phyloP scores from a whole-genome alignment of 2,797 vertebrate species.

The Monodelphis domestica region DNA sequence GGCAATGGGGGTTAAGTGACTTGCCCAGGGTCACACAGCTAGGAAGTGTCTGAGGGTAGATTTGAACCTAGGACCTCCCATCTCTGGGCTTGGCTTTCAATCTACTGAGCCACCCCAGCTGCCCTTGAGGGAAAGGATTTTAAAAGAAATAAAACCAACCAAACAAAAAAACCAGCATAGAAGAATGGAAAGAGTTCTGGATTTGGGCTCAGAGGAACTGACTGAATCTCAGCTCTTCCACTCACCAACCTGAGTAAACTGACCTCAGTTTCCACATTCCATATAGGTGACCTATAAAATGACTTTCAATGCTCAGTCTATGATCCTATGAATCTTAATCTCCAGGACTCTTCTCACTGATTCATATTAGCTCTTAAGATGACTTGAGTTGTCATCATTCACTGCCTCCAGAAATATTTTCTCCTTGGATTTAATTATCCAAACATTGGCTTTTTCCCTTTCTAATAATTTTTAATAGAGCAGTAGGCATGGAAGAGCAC shows the following conservation, averaged over 20 bases:
- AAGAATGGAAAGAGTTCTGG: neutral
- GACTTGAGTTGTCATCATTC: neutral
- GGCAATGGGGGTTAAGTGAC: no score
- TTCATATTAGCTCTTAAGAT: neutral
- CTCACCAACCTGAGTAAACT: neutral
- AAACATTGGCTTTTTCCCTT: neutral
- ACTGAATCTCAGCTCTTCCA: neutral
- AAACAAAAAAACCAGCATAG: neutral
- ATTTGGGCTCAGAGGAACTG: neutral
- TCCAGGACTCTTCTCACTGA: neutral
- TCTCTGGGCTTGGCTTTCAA: no score
- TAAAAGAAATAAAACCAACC: no score
- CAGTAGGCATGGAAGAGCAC: neutral
- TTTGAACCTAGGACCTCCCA: no score
- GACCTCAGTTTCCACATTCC: neutral
- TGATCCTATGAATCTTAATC: neutral
- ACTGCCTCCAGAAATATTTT: neutral
- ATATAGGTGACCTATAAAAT: neutral
- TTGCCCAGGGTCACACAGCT: no score
- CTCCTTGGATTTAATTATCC: neutral
- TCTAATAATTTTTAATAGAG: neutral
- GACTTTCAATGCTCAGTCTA: neutral
- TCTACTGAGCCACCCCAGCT: no score
- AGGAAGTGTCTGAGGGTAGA: no score
- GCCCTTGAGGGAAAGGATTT: no score